Evolutionary conservation across 2,888 invertebrate genomes (phyloP), one percentile per base, ranked within the genome.

Genomic region (Prosopocoilus inquinatus): DNA sequence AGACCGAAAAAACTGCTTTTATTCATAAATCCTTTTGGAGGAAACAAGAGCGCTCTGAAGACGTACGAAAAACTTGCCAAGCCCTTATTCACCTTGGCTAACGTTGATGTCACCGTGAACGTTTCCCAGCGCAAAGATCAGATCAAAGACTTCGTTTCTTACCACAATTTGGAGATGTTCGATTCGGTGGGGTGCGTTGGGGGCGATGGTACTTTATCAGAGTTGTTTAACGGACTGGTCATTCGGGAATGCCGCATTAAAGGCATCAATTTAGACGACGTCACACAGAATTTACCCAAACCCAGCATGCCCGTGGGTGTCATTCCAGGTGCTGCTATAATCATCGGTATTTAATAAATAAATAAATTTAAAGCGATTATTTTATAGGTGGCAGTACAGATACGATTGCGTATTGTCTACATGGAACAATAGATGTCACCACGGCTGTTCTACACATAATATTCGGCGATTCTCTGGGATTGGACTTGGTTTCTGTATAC

Each of bases 191-290:
- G 89, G 12, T 89, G 89, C 73, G 88, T 94, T 7, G 94, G 94
- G 1, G 94, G 94, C 0, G 94, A 94, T 75, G 94, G 94, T 0
- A 90, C 92, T 41, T 88, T 91, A 65, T 86, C 90, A 5, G 94
- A 94, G 76, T 80, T 92, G 28, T 84, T 86, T 61, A 90, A 90
- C 71, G 91, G 91, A 0, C 74, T 91, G 45, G 78, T 89, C 38
- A 71, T 83, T 36, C 75, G 85, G 49, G 79, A 82, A 11, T 82
- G 84, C 43, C 75, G 73, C 54, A 81, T 83, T 16, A 72, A 74
- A 38, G 79, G 81, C 3, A 70, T 85, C 13, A 79, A 84, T 69
- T 80, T 79, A 55, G 81, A 81, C 67, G 81, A 81, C 68, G 78
- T 78, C 2, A 75, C 80, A 32, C 78, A 78, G 20, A 70, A 70